A percentile compares a stretch with the other conserved stretches of the same genome.
These are phyloP conservation scores for Drosophila serrata DNA, from an alignment of 1,140 invertebrate genomes.

Conservation along the genomic window DNA sequence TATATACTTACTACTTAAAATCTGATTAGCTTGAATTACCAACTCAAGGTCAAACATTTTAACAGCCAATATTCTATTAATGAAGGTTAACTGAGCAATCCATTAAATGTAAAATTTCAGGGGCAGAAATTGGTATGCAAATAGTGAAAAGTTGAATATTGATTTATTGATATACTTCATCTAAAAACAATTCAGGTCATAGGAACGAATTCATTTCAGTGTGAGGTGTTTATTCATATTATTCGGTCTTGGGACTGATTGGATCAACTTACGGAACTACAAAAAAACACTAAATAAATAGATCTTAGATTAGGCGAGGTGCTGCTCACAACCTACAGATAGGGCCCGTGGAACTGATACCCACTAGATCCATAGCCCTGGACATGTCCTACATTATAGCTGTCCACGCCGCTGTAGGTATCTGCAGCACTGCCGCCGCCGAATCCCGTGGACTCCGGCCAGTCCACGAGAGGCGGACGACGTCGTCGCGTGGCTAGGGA, in stretches of 20 bases:
- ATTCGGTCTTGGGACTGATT: constrained; percentile 11
- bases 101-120: too few relatives aligned
- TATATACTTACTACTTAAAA: neutral
- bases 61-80: neutral
- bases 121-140: neutral
- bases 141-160: too few relatives aligned
- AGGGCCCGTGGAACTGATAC: constrained; percentile 65
- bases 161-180: too few relatives aligned
- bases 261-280: constrained; percentile 42
- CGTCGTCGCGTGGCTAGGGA: constrained; percentile 20
- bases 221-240: constrained; percentile 9
- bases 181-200: too few relatives aligned
- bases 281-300: constrained; percentile 62
- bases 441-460: constrained; percentile 35
- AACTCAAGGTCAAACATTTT: constrained; percentile 1
- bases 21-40: neutral
- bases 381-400: constrained; percentile 69
- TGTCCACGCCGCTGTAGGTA: constrained; percentile 65
- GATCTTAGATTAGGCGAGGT: constrained; percentile 36
- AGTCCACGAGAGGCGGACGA: constrained; percentile 38
- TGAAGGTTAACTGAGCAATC: neutral
- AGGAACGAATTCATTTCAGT: too few relatives aligned
- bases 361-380: constrained; percentile 56
- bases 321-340: constrained; percentile 35
- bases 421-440: constrained; percentile 36